Base-by-base conservation (phyloP, 2,113 vertebrate species). In the Colossoma macropomum region DNA sequence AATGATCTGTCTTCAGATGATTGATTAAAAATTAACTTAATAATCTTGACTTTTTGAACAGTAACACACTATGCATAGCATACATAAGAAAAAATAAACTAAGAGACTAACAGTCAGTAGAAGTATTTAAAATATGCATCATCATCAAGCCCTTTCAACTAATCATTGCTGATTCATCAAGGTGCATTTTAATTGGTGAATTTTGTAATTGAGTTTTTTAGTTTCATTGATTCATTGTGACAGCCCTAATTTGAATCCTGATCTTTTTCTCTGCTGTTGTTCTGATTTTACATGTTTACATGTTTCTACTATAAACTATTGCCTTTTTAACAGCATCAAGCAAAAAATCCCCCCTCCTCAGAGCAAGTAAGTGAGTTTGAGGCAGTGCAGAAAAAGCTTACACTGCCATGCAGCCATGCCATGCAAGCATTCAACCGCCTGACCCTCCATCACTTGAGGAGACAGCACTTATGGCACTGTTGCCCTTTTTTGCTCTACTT, bases 261-360 rank as follows among this genome's bases (percentile, higher is more conserved):
- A 88, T 93, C 88, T 92, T 92, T 94, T 94, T 92, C 95, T 91
- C 10, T 45, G 41, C 41, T 45, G 41, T 45, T 45, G 4, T 4
- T 45, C 4, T 45, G 41, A 45, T 96, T 93, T 95, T 95, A 94
- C 93, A 92, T 94, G 91, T 94, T 91, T 95, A 94, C 94, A 95
- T 92, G n/a, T n/a, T n/a, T n/a, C n/a, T n/a, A 97, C 91, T 97
- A 94, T 94, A 95, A 96, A 97, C 94, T 96, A 95, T 92, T 96
- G 87, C 83, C 96, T 96, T 76, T 95, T 95, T 96, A 97, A 96
- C 97, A 99, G 98, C 96, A 96, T 99, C 98, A 99, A 99, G 97
- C 96, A 97, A 97, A 98, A 98, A 97, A 96, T 99, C 90, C 93
- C 97, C 93, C 94, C 95, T 92, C 94, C 94, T 78, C 94, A 96